These are phyloP conservation scores for Xiphias gladius DNA, from an alignment of 2,113 vertebrate genomes.

Conservation along the genomic window DNA sequence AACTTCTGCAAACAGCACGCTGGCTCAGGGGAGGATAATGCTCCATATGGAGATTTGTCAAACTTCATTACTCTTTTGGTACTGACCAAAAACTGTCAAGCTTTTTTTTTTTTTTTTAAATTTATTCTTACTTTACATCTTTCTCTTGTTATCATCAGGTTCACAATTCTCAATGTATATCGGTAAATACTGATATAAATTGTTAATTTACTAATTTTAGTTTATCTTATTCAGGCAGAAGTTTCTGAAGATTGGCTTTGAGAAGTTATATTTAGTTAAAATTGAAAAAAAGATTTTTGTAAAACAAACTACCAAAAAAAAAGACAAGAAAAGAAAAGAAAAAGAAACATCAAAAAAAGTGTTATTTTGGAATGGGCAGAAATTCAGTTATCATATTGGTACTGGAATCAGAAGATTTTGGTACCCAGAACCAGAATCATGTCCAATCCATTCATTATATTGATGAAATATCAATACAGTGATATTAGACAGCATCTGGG, in stretches of 20 bases:
- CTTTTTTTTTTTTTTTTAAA: not conserved
- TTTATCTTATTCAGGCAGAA: not conserved
- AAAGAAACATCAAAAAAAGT: not conserved
- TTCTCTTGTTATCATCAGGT: not conserved
- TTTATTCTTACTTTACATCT: not conserved
- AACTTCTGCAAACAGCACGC: conserved; percentile 42
- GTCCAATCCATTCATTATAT: no score
- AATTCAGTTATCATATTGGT: not conserved
- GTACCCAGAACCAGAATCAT: not conserved
- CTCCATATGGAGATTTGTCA: not conserved
- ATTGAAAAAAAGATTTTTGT: not conserved
- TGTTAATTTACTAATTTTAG: not conserved
- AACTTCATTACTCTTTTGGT: not conserved
- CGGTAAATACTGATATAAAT: not conserved
- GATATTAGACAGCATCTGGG: not conserved
- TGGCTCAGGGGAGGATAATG: not conserved
- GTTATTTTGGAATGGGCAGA: not conserved
- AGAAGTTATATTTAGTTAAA: no score
- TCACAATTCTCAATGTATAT: no score
- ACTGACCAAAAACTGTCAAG: not conserved
- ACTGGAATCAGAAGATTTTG: not conserved
- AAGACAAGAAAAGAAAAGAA: no score
- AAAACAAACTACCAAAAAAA: no score
- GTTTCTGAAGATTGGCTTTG: no score
- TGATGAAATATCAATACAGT: not conserved